Evolutionary conservation across 1,140 invertebrate genomes (phyloP).

Genomic region (Drosophila trapezifrons): DNA sequence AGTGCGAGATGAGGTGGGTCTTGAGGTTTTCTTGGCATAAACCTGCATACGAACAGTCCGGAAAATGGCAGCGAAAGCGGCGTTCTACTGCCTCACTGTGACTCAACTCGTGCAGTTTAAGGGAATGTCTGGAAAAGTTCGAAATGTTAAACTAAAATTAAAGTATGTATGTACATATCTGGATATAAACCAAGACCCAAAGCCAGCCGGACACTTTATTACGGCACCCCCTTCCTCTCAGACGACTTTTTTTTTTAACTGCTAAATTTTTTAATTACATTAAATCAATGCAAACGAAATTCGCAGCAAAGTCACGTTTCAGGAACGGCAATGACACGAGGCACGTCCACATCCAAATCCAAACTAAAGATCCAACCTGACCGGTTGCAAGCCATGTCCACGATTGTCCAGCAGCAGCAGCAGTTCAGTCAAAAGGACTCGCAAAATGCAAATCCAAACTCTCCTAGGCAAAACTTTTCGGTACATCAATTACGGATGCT

Average conservation of each 20-base stretch:
- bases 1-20: constrained; percentile 63
- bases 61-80: constrained; percentile 40
- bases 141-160: constrained; percentile 14
- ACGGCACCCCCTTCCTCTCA: constrained; percentile 4
- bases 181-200: constrained; percentile 1
- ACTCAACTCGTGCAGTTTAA: constrained; percentile 54
- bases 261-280: constrained; percentile 80
- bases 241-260: constrained; percentile 40
- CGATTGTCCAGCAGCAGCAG: constrained; percentile 43
- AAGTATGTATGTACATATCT: neutral
- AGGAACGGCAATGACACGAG: constrained; percentile 34
- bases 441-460: constrained; percentile 57
- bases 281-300: constrained; percentile 83
- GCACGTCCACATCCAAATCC: constrained; percentile 56
- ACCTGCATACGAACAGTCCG: constrained; percentile 59
- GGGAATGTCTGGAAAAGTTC: constrained; percentile 51
- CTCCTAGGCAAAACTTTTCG: constrained; percentile 74
- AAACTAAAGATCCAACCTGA: constrained; percentile 21
- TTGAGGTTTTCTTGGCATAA: constrained; percentile 51
- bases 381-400: constrained; percentile 36
- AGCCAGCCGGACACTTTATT: constrained; percentile 27
- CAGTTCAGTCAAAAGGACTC: constrained; percentile 56
- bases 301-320: constrained; percentile 80
- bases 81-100: constrained; percentile 35
- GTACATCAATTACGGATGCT: constrained; percentile 83